phyloP scores from a whole-genome alignment of 2,113 vertebrate species.

The Pionites leucogaster region DNA sequence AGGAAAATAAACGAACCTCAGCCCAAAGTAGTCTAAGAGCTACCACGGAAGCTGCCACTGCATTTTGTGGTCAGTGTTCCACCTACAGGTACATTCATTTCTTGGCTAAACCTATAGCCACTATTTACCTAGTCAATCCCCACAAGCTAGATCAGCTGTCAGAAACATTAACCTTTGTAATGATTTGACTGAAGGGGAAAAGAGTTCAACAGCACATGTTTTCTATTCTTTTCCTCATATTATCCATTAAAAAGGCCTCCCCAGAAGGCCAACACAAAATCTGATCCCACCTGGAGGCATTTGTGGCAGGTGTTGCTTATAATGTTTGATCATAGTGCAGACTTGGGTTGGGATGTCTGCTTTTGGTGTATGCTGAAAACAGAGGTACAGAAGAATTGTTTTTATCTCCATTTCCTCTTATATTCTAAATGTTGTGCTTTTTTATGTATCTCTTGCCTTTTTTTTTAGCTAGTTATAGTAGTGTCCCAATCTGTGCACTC shows the following conservation, averaged over 20 bases:
- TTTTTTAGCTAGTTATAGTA: background rate
- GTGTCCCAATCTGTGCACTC: no score
- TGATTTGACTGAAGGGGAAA: background rate
- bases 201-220: background rate
- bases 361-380: background rate
- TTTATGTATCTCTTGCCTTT: background rate
- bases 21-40: background rate
- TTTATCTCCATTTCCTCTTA: background rate
- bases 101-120: background rate
- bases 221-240: background rate
- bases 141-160: background rate
- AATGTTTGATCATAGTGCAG: background rate
- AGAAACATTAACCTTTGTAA: background rate
- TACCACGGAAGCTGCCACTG: background rate
- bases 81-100: background rate
- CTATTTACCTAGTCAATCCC: background rate
- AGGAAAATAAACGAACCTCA: background rate
- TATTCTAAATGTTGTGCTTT: background rate
- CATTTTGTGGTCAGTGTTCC: background rate
- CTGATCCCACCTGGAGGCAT: background rate
- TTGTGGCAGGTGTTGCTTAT: background rate
- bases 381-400: background rate
- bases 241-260: background rate
- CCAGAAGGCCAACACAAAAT: background rate
- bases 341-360: background rate